These are phyloP conservation scores for Ciconia nigra DNA, from an alignment of 2,797 vertebrate genomes.

Conservation along the genomic window DNA sequence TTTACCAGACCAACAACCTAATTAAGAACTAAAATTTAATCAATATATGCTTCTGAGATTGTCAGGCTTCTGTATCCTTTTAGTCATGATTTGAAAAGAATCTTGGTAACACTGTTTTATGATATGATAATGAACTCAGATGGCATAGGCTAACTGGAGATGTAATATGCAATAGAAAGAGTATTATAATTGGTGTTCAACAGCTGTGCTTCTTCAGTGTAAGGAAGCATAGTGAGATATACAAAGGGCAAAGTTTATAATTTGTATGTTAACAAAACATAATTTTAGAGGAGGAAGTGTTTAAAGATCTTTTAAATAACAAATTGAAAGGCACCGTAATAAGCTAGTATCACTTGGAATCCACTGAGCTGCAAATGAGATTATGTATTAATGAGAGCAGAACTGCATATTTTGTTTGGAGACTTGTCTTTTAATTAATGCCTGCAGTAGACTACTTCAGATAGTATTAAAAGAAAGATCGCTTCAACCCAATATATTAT, in stretches of 20 bases:
- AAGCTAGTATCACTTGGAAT: background rate
- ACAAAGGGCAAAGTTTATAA: constrained; percentile 16
- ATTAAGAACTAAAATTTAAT: constrained; percentile 24
- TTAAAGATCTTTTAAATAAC: constrained; percentile 7
- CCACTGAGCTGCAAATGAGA: background rate
- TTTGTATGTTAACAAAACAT: background rate
- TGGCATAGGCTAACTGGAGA: background rate
- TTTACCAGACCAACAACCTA: background rate
- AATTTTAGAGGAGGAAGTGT: background rate
- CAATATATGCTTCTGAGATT: background rate
- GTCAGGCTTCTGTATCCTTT: background rate
- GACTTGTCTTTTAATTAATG: background rate
- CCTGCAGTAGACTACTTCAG: background rate
- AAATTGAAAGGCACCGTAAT: background rate
- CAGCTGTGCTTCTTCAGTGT: background rate
- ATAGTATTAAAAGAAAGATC: background rate
- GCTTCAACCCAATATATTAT: background rate
- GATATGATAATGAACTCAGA: background rate
- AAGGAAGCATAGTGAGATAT: background rate
- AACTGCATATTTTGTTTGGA: background rate
- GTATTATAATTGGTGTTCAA: background rate
- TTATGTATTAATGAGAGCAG: background rate
- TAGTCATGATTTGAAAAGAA: background rate
- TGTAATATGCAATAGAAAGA: background rate
- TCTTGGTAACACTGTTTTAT: background rate